Base-by-base conservation (phyloP, 2,113 vertebrate species). In the Esox niger region DNA sequence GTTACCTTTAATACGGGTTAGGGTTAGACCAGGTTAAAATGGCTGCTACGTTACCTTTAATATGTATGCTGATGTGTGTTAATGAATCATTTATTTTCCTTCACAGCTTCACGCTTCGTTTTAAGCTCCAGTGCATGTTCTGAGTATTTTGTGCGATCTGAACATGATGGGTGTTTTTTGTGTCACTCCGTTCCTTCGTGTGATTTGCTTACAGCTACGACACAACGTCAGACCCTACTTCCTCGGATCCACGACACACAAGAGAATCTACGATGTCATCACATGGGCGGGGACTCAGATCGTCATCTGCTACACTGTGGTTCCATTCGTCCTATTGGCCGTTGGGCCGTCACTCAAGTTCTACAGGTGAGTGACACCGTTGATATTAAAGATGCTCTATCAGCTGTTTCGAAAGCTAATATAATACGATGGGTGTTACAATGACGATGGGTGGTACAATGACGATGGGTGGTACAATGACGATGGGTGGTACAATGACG, bases 221-320 rank as follows among this genome's bases (percentile, higher is more conserved):
- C 94, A 90, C 85, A 97, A 96, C 78, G 82, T 96, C 75, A 91
- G 96, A 76, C 95, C 93, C 27, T 84, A 95, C 85, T 98, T 98
- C 84, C 46, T 93, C 67, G 78, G 82, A 29, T 94, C 94, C 25
- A 88, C 93, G 49, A 80, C 79, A 4, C 89, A 92, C 76, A 97
- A 95, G 76, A 64, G 92, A 20, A 79, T 95, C 73, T 99, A 99
- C 11, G 95, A 98, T 66, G 73, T 95, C 52, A 63, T 95, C 74
- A 99, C 97, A 0, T 98, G 97, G 96, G 85, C 85, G 4, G 83
- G 86, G 64, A 99, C 97, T 55, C 96, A 98, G 86, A 70, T 95
- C 26, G 95, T 95, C 81, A 93, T 99, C 67, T 94, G 95, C 84
- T 99, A 99, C 84, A 99, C 95, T 4, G 97, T 99, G 0, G 95